Evolutionary conservation across 1,140 invertebrate species (phyloP).

Genomic region (Pollicipes pollicipes): DNA sequence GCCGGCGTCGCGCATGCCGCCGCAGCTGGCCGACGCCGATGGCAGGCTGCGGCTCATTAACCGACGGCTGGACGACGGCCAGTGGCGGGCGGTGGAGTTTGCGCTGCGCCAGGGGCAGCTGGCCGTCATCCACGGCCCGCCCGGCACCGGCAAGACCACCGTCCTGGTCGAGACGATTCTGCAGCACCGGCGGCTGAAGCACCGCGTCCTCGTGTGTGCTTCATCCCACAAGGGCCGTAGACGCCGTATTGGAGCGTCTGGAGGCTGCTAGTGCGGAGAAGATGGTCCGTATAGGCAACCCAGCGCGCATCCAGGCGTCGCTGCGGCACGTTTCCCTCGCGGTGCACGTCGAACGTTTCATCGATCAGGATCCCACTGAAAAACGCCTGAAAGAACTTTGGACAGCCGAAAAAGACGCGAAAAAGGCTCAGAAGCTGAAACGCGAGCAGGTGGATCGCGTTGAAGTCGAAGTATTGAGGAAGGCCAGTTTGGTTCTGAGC

Average conservation of each 20-base stretch:
- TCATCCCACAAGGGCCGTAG: slow-evolving; percentile 45
- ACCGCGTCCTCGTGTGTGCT: slow-evolving; percentile 37
- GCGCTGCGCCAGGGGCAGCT: slow-evolving; percentile 34
- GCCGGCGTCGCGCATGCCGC: slow-evolving; percentile 43
- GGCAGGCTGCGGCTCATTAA: slow-evolving; percentile 76
- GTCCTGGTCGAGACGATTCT: slow-evolving; percentile 41
- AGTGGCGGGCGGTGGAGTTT: slow-evolving; percentile 37
- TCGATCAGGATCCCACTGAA: too few species aligned
- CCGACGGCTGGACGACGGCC: slow-evolving; percentile 53
- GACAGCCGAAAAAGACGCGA: neutral
- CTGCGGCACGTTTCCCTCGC: too few species aligned
- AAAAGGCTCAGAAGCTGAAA: too few species aligned
- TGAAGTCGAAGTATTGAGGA: slow-evolving; percentile 18
- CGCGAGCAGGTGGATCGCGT: slow-evolving; percentile 27
- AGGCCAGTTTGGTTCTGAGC: slow-evolving; percentile 27
- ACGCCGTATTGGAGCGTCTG: slow-evolving; percentile 38
- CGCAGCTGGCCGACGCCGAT: slow-evolving; percentile 58
- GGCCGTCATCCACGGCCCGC: slow-evolving; percentile 35
- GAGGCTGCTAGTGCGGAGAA: slow-evolving; percentile 19
- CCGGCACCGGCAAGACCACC: slow-evolving; percentile 48
- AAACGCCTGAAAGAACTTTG: neutral
- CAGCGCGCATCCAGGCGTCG: too few species aligned
- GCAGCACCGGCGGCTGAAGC: slow-evolving; percentile 30
- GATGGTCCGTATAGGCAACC: slow-evolving; percentile 34
- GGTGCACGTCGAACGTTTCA: too few species aligned